Evolutionary conservation across 2,113 vertebrate genomes (phyloP), one percentile per base, ranked within the genome.

Genomic region (Protobothrops flavoviridis): DNA sequence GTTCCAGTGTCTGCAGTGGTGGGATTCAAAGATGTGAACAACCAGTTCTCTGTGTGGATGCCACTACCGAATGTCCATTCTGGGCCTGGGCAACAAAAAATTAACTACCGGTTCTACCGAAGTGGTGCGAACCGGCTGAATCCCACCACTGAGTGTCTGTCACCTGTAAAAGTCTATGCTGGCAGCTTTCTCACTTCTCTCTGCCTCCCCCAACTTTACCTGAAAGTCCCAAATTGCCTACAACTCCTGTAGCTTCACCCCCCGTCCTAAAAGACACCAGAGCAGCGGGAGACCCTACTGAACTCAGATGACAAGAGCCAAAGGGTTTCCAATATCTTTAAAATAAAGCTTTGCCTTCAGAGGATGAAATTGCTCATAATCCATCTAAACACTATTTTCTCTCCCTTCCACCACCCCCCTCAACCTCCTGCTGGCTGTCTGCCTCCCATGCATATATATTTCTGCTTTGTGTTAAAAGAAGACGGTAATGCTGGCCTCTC

Each of bases 291-390:
- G 88, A n/a, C n/a, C 74, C 89, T 23, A 74, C 81, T 90, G 92
- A 87, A 89, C 88, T 45, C 88, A 93, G 88, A 53, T 86, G 87
- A 55, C 21, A 17, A 86, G 74, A 93, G 88, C n/a, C 52, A 48
- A 90, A 90, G 52, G 45, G 45, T 87, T 93, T 64, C 55, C 89
- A 90, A 64, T 90, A 85, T 56, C 45, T 89, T 81, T 29, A 59
- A 90, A 90, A 90, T 93, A 64, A 90, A 93, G 92, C 53, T 85
- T 93, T 89, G 53, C 89, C 56, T 93, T 90, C 88, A 61, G 92
- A 93, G 92, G 59, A 90, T 93, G 92, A 93, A 93, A 93, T 90
- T 93, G 92, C 89, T 90, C 33, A 48, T 93, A 90, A 93, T 93
- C 92, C 81, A 93, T 87, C 92, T 93, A 90, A 93, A 53, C n/a